These are phyloP conservation scores for Gymnothorax reevesii DNA, from an alignment of 2,797 vertebrate species.

Conservation along the genomic window DNA sequence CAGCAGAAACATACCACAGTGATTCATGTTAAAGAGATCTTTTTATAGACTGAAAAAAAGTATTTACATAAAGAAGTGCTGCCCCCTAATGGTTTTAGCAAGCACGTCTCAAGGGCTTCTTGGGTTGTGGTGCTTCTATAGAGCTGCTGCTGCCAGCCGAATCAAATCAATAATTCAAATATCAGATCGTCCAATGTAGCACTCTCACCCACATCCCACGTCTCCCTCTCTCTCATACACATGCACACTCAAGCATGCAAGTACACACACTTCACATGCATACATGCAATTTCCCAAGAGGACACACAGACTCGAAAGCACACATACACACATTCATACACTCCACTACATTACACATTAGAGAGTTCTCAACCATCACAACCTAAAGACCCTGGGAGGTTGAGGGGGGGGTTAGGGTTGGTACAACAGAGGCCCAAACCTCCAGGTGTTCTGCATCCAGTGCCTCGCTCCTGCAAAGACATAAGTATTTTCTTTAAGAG, in stretches of 20 bases:
- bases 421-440: not conserved
- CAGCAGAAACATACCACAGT: slow-evolving; percentile 14
- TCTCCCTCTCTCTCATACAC: too few species aligned
- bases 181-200: not conserved
- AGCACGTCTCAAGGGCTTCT: slow-evolving; percentile 43
- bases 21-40: not conserved
- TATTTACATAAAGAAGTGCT: slow-evolving; percentile 57
- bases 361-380: not conserved
- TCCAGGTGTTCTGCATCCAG: slow-evolving; percentile 47
- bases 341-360: not conserved
- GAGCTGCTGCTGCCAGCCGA: slow-evolving; percentile 8
- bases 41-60: not conserved
- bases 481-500: slow-evolving; percentile 69
- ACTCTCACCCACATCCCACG: too few species aligned
- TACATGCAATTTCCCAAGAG: too few species aligned
- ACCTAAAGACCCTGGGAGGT: not conserved
- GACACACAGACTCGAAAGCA: not conserved
- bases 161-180: not conserved
- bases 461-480: slow-evolving; percentile 71
- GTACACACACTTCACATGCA: not conserved
- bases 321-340: not conserved
- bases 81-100: not conserved
- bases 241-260: too few species aligned
- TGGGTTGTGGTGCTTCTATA: slow-evolving; percentile 51
- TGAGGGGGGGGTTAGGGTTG: not conserved